A percentile compares a stretch with the other conserved stretches of the same genome.
Evolutionary conservation across 53 echinoderm and acorn worm species (phyloP).

Genomic region (Crossaster papposus): DNA sequence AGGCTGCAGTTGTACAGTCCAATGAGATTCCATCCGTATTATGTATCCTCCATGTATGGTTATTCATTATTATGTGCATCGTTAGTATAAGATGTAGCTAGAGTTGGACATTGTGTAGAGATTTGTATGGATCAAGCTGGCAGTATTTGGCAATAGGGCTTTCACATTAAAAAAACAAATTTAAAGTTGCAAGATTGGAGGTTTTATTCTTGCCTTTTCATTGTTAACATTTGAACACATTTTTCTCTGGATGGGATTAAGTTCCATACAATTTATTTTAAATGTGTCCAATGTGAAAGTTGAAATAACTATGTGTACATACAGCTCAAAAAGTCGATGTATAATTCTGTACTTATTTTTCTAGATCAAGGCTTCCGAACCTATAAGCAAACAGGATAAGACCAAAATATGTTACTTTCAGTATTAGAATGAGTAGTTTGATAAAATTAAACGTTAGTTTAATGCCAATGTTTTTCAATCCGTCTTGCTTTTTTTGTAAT

Average conservation of each 20-base stretch:
- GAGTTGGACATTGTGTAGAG: not conserved
- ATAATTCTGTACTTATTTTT: slow-evolving; percentile 7
- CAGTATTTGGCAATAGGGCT: too few relatives aligned
- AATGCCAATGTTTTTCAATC: not conserved
- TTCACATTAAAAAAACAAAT: too few relatives aligned
- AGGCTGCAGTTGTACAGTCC: not conserved
- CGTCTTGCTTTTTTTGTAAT: not conserved
- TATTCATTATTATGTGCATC: not conserved
- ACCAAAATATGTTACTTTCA: not conserved
- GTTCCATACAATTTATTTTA: not conserved
- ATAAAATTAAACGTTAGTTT: not conserved
- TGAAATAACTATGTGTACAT: not conserved
- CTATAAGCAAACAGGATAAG: not conserved
- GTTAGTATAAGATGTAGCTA: not conserved
- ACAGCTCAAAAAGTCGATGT: not conserved
- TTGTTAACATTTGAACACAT: not conserved
- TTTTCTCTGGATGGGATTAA: not conserved
- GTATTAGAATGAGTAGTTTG: not conserved
- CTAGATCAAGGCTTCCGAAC: not conserved
- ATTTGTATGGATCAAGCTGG: not conserved
- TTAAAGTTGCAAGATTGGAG: not conserved
- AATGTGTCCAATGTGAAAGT: not conserved
- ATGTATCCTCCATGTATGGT: not conserved
- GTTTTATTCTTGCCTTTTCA: not conserved
- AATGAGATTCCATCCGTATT: not conserved